These are phyloP conservation scores for Hybos culiciformis DNA, from an alignment of 2,888 invertebrate species.

Conservation along the genomic window DNA sequence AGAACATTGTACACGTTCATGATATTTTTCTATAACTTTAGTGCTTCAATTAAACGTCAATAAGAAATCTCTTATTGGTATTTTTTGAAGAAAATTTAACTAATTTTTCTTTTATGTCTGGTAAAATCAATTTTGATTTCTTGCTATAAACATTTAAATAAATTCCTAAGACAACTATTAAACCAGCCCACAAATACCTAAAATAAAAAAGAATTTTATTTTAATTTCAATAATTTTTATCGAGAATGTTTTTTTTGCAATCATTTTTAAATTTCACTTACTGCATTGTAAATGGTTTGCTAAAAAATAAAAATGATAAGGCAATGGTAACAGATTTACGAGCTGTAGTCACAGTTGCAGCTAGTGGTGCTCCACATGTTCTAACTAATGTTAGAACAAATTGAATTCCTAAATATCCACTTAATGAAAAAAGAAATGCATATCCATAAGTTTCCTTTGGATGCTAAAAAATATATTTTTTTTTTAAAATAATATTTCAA, in stretches of 20 bases:
- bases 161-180: conserved; percentile 77
- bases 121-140: conserved; percentile 36
- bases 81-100: background rate
- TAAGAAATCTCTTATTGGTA: background rate
- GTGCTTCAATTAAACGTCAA: background rate
- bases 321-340: conserved; percentile 85
- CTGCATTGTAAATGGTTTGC: conserved; percentile 87
- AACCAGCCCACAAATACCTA: conserved; percentile 83
- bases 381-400: conserved; percentile 82
- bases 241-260: background rate
- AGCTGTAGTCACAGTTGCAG: conserved; percentile 85
- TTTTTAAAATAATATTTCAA: background rate
- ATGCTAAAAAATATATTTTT: conserved; percentile 40
- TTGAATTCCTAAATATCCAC: conserved; percentile 87
- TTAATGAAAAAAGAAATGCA: conserved; percentile 70
- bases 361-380: conserved; percentile 79
- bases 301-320: conserved; percentile 84
- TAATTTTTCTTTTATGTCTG: conserved; percentile 21
- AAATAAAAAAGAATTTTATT: conserved; percentile 26
- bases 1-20: too few relatives aligned
- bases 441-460: conserved; percentile 68
- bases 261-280: conserved; percentile 40
- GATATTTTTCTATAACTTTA: too few relatives aligned
- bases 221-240: conserved; percentile 1
- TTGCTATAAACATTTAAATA: conserved; percentile 90